These are phyloP conservation scores for Poeciliopsis gracilis DNA, from an alignment of 2,797 vertebrate species.

Conservation along the genomic window DNA sequence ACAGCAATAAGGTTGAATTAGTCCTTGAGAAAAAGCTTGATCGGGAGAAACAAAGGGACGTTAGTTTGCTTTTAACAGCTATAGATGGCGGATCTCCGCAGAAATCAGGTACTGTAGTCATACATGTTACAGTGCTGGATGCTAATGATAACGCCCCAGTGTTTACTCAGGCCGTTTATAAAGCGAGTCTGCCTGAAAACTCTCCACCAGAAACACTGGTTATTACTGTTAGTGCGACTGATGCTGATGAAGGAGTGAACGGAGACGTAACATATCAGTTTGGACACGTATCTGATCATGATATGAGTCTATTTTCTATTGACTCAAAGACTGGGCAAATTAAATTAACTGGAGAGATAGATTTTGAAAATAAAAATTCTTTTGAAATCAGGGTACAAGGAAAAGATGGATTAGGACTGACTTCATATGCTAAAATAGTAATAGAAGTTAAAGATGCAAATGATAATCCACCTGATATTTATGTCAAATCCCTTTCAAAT, in stretches of 20 bases:
- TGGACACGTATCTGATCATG: not conserved
- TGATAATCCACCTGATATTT: conserved; percentile 75
- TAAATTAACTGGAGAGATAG: conserved; percentile 34
- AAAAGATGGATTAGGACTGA: conserved; percentile 71
- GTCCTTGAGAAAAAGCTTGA: conserved; percentile 33
- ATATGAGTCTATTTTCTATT: conserved; percentile 36
- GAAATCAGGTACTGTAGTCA: not conserved
- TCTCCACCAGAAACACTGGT: not conserved
- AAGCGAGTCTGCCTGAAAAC: not conserved
- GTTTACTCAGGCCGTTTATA: not conserved
- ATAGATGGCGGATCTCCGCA: not conserved
- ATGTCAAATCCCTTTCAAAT: conserved; percentile 68
- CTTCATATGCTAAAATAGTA: conserved; percentile 56
- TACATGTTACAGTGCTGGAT: not conserved
- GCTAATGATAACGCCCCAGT: not conserved
- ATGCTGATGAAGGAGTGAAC: not conserved
- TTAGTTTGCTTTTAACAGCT: not conserved
- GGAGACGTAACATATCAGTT: not conserved
- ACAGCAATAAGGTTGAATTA: conserved; percentile 52
- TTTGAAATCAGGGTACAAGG: conserved; percentile 40
- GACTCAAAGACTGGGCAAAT: conserved; percentile 46
- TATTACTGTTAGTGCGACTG: not conserved
- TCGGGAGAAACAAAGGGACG: not conserved
- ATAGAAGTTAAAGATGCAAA: conserved; percentile 68
- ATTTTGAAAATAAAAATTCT: conserved; percentile 41